A percentile compares a stretch with the other conserved stretches of the same genome.
Evolutionary conservation across 1,140 invertebrate species (phyloP).

Genomic region (Nylanderia fulva): DNA sequence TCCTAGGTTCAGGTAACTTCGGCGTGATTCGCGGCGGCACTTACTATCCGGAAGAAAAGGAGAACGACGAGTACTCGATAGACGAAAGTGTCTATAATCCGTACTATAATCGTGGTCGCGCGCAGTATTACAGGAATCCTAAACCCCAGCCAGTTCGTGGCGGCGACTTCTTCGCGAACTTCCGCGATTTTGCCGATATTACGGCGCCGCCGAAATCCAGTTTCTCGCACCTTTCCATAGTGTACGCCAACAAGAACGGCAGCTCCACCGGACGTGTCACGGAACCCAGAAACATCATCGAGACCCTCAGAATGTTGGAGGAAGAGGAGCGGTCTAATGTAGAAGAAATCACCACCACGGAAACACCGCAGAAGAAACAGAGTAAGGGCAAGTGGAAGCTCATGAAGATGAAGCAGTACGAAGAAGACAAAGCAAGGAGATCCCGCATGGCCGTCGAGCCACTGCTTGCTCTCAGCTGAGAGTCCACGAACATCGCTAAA

Average conservation of each 20-base stretch:
- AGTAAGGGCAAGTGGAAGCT: constrained; percentile 89
- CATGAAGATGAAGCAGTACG: constrained; percentile 88
- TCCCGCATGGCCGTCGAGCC: constrained; percentile 87
- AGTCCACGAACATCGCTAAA: constrained; percentile 74
- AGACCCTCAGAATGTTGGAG: constrained; percentile 91
- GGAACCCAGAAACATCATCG: constrained; percentile 93
- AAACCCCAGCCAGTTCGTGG: constrained; percentile 83
- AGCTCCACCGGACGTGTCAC: constrained; percentile 84
- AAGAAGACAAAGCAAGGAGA: constrained; percentile 86
- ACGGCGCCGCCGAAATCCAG: constrained; percentile 93
- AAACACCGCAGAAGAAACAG: constrained; percentile 85
- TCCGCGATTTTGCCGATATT: constrained; percentile 95
- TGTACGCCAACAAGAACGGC: constrained; percentile 92
- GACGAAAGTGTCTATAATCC: constrained; percentile 86
- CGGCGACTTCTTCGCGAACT: constrained; percentile 91
- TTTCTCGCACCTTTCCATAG: constrained; percentile 93
- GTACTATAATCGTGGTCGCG: constrained; percentile 89
- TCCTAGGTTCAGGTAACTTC: constrained; percentile 95
- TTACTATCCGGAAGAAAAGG: constrained; percentile 89
- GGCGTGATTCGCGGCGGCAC: constrained; percentile 95
- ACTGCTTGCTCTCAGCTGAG: constrained; percentile 89
- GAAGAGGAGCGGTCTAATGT: constrained; percentile 78
- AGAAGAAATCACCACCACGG: constrained; percentile 71
- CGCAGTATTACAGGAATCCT: constrained; percentile 86
- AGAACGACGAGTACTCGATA: constrained; percentile 86